These are phyloP conservation scores for Azemiops feae DNA, from an alignment of 2,113 vertebrate genomes.

Conservation along the genomic window DNA sequence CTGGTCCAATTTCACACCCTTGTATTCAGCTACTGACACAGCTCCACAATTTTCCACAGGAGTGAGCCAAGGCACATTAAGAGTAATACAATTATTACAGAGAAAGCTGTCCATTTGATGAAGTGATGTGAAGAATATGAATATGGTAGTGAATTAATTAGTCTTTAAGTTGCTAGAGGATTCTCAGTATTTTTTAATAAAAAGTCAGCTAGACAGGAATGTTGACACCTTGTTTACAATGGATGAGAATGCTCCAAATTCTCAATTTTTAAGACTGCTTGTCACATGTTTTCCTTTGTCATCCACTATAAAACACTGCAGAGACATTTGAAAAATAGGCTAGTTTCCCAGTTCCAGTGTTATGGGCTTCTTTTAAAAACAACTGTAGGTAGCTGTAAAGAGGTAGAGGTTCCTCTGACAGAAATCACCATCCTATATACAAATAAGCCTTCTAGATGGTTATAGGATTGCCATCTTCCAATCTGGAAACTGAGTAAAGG, in stretches of 20 bases:
- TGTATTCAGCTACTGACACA: neutral
- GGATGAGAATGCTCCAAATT: neutral
- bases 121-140: neutral
- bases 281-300: neutral
- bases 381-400: neutral
- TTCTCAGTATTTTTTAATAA: neutral
- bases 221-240: neutral
- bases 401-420: neutral
- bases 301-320: neutral
- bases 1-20: neutral
- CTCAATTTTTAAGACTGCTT: neutral
- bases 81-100: neutral
- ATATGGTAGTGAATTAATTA: neutral
- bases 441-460: neutral
- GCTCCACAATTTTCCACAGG: neutral
- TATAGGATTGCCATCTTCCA: neutral
- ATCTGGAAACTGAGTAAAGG: neutral
- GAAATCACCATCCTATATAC: neutral
- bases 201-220: neutral
- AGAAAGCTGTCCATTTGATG: neutral
- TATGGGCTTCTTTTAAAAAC: neutral
- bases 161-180: neutral
- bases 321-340: neutral
- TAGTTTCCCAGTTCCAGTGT: neutral
- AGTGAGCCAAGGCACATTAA: neutral